Base-by-base conservation (phyloP, 1,140 invertebrate genomes). In the Brachionus koreanus region DNA sequence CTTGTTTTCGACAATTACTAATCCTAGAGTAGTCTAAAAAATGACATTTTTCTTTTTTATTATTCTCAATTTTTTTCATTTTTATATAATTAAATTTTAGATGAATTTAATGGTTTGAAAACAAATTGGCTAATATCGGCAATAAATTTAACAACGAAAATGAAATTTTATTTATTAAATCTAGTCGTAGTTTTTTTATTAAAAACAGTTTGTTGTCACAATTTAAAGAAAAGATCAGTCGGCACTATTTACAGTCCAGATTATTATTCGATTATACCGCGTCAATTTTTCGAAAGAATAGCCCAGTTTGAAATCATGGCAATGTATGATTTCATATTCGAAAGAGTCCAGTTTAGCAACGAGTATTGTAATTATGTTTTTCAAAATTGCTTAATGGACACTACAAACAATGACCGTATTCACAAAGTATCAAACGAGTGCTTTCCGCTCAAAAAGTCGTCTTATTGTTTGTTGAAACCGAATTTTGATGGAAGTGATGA, bases 361-460 rank as follows among this genome's bases (percentile, higher is more conserved):
- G 76, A 79, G 23, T 29, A 29, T 23, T 79, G 76, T 43, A 43
- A 79, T 37, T 61, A 29, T 42, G 23, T 35, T 16, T 79, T 79
- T 79, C 76, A 79, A 43, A 79, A 79, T 43, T 79, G 76, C 39
- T 13, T 79, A 5, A 25, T 61, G 9, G 49, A 79, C 23, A 57
- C 33, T 6, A 16, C 19, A 5, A 57, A 65, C 25, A 39, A 79
- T 39, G 16, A 42, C 12, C 33, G 57, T 39, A 52, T 61, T 25
- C 33, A 57, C 37, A 65, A 61, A 65, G 33, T 79, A 39, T 61
- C 49, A 2, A 65, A 65, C 23, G 37, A 65, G 13, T 79, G 76
- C 57, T 65, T 79, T 79, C 76, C 76, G n/a, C 35, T 79, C 25
- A 57, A 79, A 79, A 79, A 79, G 33, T 57, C 76, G 2, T 61